These are phyloP conservation scores for Zonitis immaculata DNA, from an alignment of 2,888 invertebrate species.

Conservation along the genomic window DNA sequence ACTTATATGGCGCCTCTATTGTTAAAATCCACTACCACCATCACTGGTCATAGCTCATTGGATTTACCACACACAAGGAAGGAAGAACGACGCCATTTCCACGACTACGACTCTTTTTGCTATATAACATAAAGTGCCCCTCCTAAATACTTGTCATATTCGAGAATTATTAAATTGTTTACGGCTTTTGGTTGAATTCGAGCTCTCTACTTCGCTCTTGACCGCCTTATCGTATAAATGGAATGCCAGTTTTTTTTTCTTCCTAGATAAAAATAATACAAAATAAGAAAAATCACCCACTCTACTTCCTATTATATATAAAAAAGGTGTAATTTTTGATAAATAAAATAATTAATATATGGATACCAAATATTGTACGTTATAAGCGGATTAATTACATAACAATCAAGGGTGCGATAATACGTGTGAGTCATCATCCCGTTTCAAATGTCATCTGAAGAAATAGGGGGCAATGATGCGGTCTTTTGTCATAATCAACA, in stretches of 20 bases:
- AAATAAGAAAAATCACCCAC: too few species aligned
- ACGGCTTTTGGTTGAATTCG: constrained; percentile 4
- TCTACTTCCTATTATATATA: too few species aligned
- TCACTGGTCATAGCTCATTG: constrained; percentile 9
- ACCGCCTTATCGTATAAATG: background rate
- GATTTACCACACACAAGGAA: constrained; percentile 6
- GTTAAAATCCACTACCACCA: background rate
- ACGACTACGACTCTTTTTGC: constrained; percentile 10
- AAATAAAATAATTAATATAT: too few species aligned
- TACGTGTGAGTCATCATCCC: constrained; percentile 40
- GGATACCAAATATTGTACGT: constrained; percentile 28
- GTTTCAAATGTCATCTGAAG: constrained; percentile 39
- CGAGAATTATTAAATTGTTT: constrained; percentile 8
- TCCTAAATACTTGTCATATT: constrained; percentile 7
- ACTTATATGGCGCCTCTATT: constrained; percentile 43
- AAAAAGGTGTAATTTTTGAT: too few species aligned
- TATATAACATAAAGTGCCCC: constrained; percentile 7
- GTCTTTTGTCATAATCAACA: constrained; percentile 38
- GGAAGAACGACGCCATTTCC: background rate
- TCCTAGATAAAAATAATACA: too few species aligned
- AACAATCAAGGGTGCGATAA: constrained; percentile 41
- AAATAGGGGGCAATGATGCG: constrained; percentile 42
- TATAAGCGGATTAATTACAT: constrained; percentile 42
- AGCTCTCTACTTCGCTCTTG: background rate
- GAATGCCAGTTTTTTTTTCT: background rate